Conservation (phyloP, 1,140 invertebrate species). For the Apis cerana region DNA sequence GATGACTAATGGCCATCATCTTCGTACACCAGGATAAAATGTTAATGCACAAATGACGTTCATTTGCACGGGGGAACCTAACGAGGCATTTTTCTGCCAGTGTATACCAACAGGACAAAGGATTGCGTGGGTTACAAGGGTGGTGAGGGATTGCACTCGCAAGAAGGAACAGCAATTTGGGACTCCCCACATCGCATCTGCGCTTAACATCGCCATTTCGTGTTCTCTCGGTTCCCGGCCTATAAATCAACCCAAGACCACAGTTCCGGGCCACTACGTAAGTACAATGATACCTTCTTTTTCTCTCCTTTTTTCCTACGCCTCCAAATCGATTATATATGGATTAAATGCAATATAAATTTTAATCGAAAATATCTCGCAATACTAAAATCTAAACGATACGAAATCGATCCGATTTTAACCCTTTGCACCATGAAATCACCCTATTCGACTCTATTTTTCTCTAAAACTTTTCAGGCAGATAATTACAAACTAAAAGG, state of each 20-base stretch:
- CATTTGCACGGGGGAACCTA: neutral
- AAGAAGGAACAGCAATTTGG: slow-evolving; percentile 66
- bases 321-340: neutral
- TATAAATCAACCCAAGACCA: slow-evolving; percentile 57
- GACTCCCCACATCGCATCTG: slow-evolving; percentile 61
- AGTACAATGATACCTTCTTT: slow-evolving; percentile 13
- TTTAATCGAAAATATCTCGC: no score
- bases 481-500: no score
- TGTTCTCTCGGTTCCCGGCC: slow-evolving; percentile 38
- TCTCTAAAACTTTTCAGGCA: no score
- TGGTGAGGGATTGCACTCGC: slow-evolving; percentile 53
- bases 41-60: slow-evolving; percentile 1
- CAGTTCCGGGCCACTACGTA: slow-evolving; percentile 34
- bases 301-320: neutral
- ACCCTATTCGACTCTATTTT: no score
- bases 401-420: no score
- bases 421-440: no score
- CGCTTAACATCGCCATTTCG: slow-evolving; percentile 62
- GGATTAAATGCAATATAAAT: slow-evolving; percentile 37
- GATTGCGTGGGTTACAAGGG: slow-evolving; percentile 55
- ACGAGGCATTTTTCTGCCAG: slow-evolving; percentile 38
- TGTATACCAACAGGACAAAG: slow-evolving; percentile 40
- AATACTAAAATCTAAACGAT: no score
- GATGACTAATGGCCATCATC: neutral
- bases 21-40: neutral